These are phyloP conservation scores for Papilio protenor DNA, from an alignment of 2,888 invertebrate genomes.

Conservation along the genomic window DNA sequence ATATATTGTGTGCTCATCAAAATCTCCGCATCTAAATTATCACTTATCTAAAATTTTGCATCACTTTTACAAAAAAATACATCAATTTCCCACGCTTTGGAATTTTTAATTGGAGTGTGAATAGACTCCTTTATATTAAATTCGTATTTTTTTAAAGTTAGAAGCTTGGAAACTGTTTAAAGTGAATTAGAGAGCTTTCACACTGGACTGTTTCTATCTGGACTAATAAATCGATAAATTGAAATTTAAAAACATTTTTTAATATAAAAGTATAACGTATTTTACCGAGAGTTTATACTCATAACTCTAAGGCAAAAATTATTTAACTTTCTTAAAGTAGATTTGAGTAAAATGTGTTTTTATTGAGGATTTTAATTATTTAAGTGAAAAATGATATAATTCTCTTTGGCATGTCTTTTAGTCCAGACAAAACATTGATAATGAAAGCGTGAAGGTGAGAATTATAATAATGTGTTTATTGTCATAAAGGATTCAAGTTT, in stretches of 20 bases:
- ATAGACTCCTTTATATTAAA: constrained; percentile 58
- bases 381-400: neutral
- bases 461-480: constrained; percentile 61
- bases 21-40: neutral
- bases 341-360: neutral
- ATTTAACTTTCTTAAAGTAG: neutral
- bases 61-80: constrained; percentile 49
- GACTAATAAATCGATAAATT: neutral
- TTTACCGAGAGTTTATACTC: neutral
- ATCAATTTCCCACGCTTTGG: constrained; percentile 52
- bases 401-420: constrained; percentile 12
- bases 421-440: constrained; percentile 27
- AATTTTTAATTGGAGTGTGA: constrained; percentile 36
- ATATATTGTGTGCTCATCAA: neutral
- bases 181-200: constrained; percentile 54
- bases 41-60: neutral
- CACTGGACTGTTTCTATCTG: constrained; percentile 45
- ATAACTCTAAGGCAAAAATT: neutral
- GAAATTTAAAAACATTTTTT: neutral
- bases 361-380: neutral
- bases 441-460: constrained; percentile 51
- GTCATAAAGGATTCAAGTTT: constrained; percentile 67
- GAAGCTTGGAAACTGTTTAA: constrained; percentile 62
- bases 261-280: neutral
- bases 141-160: constrained; percentile 55